Evolutionary conservation across 2,797 vertebrate species (phyloP).

Genomic region (Tympanoctomys barrerae): DNA sequence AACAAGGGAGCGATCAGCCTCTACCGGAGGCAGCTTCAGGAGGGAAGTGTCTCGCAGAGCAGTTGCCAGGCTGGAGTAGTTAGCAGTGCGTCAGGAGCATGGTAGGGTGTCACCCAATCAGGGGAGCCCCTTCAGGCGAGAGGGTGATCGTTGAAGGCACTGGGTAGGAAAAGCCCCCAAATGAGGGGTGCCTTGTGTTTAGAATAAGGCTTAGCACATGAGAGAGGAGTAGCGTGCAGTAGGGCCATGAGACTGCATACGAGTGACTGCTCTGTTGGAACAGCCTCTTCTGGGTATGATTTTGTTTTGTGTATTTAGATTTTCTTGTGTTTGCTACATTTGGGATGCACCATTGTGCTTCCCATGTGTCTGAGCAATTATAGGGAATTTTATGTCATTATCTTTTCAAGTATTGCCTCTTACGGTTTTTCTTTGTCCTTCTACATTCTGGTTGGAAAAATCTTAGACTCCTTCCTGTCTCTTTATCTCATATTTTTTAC

Average conservation of each 20-base stretch:
- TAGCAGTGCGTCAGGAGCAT: background rate
- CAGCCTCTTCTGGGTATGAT: background rate
- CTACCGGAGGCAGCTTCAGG: background rate
- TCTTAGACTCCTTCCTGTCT: background rate
- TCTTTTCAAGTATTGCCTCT: background rate
- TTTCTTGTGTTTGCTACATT: slow-evolving; percentile 4
- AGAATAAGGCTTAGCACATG: background rate
- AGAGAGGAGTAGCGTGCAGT: background rate
- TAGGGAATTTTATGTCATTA: background rate
- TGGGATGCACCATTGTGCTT: background rate
- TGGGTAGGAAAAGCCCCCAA: background rate
- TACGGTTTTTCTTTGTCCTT: background rate
- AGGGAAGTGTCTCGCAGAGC: background rate
- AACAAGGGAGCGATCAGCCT: background rate
- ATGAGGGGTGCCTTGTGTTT: background rate
- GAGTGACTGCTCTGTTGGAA: background rate
- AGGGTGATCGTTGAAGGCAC: background rate
- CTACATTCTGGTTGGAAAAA: background rate
- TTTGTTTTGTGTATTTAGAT: background rate
- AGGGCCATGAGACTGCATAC: background rate
- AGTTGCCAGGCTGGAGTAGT: background rate
- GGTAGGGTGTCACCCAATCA: background rate
- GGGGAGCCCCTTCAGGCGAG: background rate
- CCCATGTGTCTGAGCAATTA: background rate
- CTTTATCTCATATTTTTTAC: background rate